Base-by-base conservation (phyloP, 2,888 invertebrate species). In the Polymixis lichenea region DNA sequence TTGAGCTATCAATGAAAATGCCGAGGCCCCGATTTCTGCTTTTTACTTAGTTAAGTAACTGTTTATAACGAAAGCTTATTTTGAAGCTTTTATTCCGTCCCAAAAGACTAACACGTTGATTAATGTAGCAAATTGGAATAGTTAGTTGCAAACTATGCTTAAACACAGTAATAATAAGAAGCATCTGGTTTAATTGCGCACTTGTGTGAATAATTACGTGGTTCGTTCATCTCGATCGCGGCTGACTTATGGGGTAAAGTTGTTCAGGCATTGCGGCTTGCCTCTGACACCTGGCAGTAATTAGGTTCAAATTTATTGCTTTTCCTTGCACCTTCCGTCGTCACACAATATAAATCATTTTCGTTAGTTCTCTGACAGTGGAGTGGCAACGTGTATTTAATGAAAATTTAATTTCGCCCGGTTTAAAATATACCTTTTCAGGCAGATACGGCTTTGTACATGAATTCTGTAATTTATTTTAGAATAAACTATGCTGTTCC, bases 251-350 rank as follows among this genome's bases (percentile, higher is more conserved):
- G 93, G 91, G 89, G 88, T 88, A 91, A 95, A 95, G 93, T 95
- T 94, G 93, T 91, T 90, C 91, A 89, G 88, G 89, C 91, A 90
- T 88, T 89, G 92, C 90, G 93, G 93, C 91, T 94, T 94, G 94
- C 91, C 88, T 90, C 90, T 94, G 94, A 94, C 95, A 95, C 94
- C 95, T 94, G 94, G 92, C 92, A 91, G 95, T 95, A 95, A 95
- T 95, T 95, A 95, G 93, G 91, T 92, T 85, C 80, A 90, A 94
- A 95, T 95, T 95, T 95, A 95, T 95, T 87, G 92, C 93, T 89
- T 89, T 89, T 90, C 91, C 93, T 90, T 92, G 90, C 90, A 91
- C 92, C 92, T 92, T 91, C 87, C 89, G 84, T 89, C 91, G 86
- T 90, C 91, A 90, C 89, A 90, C 86, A 87, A 87, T 87, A 89